Base-by-base conservation (phyloP, 2,888 invertebrate genomes). In the Hypsopygia costalis region DNA sequence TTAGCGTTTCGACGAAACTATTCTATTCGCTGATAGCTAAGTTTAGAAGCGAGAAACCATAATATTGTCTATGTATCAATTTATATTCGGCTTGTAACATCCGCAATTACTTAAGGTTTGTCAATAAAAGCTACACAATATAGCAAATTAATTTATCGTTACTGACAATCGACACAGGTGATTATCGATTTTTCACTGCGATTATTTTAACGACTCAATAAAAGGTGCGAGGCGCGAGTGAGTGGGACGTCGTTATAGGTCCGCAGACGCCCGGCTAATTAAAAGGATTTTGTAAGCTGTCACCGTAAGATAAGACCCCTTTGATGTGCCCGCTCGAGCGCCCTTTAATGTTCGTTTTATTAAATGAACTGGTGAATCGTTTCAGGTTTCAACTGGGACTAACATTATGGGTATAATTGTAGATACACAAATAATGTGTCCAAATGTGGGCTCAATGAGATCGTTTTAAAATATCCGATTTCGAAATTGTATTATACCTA, bases 231-330 rank as follows among this genome's bases (percentile, higher is more conserved):
- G 51, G 52, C 50, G 61, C 72, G 79, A 73, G 76, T 68, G 74
- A 72, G 71, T 58, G 55, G 50, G 65, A 56, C 47, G 9, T 29
- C 44, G 41, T 6, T 25, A 37, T 47, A 47, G 43, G 44, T 36
- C 27, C 41, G 52, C 62, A 55, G 58, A 60, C 72, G 70, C 63
- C 68, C 55, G 58, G 51, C 76, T 86, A 87, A 88, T 88, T 88
- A 88, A 88, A 88, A 82, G 82, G 85, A 85, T 85, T 87, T 86
- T 85, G 85, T 87, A 70, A 83, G 78, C 81, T 86, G 87, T 88
- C 87, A 86, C 77, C 75, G 62, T 49, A 57, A 78, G 87, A 88
- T 86, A 86, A 59, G 55, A 55, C 48, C 47, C 49, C 76, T 85
- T 86, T 87, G 69, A 82, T 52, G 61, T 52, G 62, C 82, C 86